Conservation (phyloP, 2,797 vertebrate genomes). For the Tangara arthus region DNA sequence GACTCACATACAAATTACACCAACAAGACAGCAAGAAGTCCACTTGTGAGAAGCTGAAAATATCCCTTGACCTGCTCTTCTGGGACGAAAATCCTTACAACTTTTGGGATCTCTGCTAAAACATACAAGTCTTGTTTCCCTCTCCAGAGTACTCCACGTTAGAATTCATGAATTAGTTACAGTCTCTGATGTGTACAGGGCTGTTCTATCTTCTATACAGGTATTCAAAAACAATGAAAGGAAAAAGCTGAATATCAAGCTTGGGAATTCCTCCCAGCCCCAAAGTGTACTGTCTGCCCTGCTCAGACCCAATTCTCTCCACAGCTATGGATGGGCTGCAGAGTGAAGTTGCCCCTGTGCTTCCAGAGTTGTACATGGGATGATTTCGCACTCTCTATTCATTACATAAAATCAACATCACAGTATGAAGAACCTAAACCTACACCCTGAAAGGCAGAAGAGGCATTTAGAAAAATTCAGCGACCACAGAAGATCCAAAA, state of each 20-base stretch:
- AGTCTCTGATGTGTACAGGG: fast-evolving
- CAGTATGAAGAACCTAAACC: not conserved
- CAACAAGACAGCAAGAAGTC: not conserved
- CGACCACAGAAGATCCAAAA: not conserved
- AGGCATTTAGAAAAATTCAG: not conserved
- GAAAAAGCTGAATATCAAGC: not conserved
- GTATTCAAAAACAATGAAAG: not conserved
- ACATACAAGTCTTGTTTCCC: fast-evolving
- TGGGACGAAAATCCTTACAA: not conserved
- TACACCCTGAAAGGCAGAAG: not conserved
- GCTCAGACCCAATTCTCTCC: not conserved
- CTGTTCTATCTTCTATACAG: not conserved
- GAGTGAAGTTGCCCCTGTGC: not conserved
- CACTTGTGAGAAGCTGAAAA: not conserved
- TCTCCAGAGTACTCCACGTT: not conserved
- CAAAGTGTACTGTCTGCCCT: not conserved
- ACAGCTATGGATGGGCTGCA: not conserved
- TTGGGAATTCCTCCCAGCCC: not conserved
- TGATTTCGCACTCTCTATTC: not conserved
- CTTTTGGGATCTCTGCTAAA: not conserved
- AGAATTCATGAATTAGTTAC: not conserved
- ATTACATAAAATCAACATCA: not conserved
- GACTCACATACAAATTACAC: not conserved
- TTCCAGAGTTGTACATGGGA: fast-evolving
- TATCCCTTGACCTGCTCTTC: not conserved